Base-by-base conservation (phyloP, 2,797 vertebrate species). In the Hippoglossus hippoglossus region DNA sequence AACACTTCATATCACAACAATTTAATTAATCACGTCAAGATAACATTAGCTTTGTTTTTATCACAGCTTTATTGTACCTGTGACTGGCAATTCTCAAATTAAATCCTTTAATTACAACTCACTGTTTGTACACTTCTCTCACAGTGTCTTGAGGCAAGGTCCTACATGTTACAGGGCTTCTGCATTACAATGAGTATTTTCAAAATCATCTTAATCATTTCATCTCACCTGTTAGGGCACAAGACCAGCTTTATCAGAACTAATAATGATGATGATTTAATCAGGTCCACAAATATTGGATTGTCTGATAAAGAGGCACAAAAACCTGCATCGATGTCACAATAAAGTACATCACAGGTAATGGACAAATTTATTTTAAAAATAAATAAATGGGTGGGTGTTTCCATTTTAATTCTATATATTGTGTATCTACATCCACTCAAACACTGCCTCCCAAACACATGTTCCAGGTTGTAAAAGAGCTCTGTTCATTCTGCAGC, bases 21-120 rank as follows among this genome's bases (percentile, higher is more conserved):
- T 46, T 75, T 52, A 2, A 71, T 67, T 55, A 10, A 39, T 49
- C 4, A 31, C 55, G 21, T 44, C 18, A 34, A n/a, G 11, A 34
- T 67, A 41, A 24, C 6, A 39, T 22, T 13, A 16, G 34, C n/a
- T 58, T 41, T 21, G 21, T 58, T 58, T 57, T 39, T 13, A 36
- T 36, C 6, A 39, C 31, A 39, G n/a, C n/a, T 9, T 21, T 21
- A 39, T 39, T 57, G 19, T 39, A 6, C 22, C n/a, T 36, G 31
- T 36, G 5, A 21, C 31, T 22, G 5, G 19, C n/a, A 39, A 36
- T 8, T 5, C 19, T 57, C 5, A 36, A 36, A 57, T 56, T 4
- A 6, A 28, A 28, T 34, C 4, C 25, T 19, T 31, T 31, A 31
- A 55, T 55, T 11, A 31, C 26, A 5, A 31, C 6, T 19, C 9